Evolutionary conservation across 2,888 invertebrate genomes (phyloP), one percentile per base, ranked within the genome.

Genomic region (Linnaemya tessellans): DNA sequence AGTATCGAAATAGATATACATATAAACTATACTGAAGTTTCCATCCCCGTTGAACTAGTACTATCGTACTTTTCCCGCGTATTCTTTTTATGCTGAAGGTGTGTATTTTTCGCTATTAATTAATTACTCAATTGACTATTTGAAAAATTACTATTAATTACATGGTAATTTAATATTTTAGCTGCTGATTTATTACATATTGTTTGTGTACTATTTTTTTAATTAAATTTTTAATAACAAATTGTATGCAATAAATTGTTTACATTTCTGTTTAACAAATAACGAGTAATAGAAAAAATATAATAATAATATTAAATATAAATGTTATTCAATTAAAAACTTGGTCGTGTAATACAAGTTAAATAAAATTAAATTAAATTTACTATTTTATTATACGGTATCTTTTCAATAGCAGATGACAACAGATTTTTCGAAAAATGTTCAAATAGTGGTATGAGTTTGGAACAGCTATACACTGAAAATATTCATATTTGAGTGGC

Each of bases 111-210:
- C 22, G 41, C 41, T 22, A 46, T 15, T 41, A 62, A 75, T 75
- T 77, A 67, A 77, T 56, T 77, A 46, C 30, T n/a, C 4, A 56
- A 77, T 35, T 65, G n/a, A n/a, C n/a, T n/a, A n/a, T n/a, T n/a
- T n/a, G 38, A 56, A 77, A 67, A 56, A 15, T 67, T 35, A 18
- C 43, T 54, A 67, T 30, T 30, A 67, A 67, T 67, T 30, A 56
- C 43, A 58, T 20, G 22, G 56, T 58, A 56, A 56, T 77, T 77
- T 67, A 18, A 65, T 65, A 65, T 56, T 65, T 54, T 20, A 75
- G 35, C 77, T 77, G 20, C 43, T 75, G 54, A 65, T 65, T 65
- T 54, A 54, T 51, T 56, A 43, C 18, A 25, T 15, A 18, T 38
- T 35, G 11, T 22, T 10, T 56, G 20, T 65, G 20, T 65, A 10